phyloP scores from a whole-genome alignment of 2,797 vertebrate species.

The Chiloscyllium punctatum region DNA sequence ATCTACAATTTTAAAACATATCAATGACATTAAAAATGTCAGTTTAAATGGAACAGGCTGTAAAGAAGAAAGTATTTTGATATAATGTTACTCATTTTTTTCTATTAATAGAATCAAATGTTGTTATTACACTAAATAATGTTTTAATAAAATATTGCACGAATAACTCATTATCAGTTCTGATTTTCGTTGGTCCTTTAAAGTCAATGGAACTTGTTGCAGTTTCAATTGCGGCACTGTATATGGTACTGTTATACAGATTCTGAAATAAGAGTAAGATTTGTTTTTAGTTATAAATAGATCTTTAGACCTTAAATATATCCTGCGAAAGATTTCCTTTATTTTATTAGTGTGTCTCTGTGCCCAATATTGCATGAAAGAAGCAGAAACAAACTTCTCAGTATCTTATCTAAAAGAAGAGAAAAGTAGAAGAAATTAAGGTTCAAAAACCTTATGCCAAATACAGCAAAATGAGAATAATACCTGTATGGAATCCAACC shows the following conservation, averaged over 20 bases:
- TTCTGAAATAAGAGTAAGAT: background rate
- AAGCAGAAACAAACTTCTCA: background rate
- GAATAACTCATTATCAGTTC: background rate
- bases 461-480: background rate
- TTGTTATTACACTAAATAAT: conserved; percentile 1
- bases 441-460: background rate
- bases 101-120: background rate
- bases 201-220: background rate
- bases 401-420: background rate
- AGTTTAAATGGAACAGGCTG: background rate
- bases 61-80: background rate
- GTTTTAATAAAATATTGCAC: background rate
- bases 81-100: background rate
- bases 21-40: conserved; percentile 9
- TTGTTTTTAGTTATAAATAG: background rate
- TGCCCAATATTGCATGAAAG: background rate
- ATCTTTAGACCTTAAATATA: background rate
- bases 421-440: background rate
- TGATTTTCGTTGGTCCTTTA: background rate
- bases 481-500: background rate
- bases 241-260: background rate
- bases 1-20: background rate
- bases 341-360: background rate
- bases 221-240: background rate
- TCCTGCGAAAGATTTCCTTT: background rate